Evolutionary conservation across 2,888 invertebrate genomes (phyloP).

Genomic region (Drosophila gaucha): DNA sequence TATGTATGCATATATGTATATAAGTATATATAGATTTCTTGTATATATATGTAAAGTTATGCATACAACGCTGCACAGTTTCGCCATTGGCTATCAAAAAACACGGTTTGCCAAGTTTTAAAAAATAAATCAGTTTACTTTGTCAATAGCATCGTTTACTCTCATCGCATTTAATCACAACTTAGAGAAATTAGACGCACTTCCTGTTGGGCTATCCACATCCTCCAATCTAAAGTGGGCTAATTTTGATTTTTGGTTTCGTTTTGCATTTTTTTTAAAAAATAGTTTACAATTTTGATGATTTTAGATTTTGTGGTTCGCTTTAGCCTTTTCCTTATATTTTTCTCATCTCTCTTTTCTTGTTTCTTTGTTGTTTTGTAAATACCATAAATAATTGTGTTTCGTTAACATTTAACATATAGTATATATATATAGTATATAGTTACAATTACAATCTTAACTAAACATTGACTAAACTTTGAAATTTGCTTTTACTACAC

Average conservation of each 20-base stretch:
- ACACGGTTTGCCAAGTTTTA: conserved; percentile 64
- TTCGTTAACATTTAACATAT: conserved; percentile 68
- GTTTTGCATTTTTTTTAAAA: conserved; percentile 60
- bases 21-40: conserved; percentile 43
- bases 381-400: conserved; percentile 77
- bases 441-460: conserved; percentile 64
- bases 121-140: conserved; percentile 76
- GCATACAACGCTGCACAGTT: conserved; percentile 67
- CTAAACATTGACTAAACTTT: conserved; percentile 76
- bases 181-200: conserved; percentile 73
- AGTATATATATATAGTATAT: conserved; percentile 29
- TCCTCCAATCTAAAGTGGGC: conserved; percentile 52
- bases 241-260: conserved; percentile 41
- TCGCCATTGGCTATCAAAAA: conserved; percentile 68
- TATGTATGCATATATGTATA: conserved; percentile 1
- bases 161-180: conserved; percentile 68
- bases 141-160: conserved; percentile 62
- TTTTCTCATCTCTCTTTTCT: conserved; percentile 12
- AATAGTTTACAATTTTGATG: conserved; percentile 76
- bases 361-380: conserved; percentile 49
- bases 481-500: conserved; percentile 74
- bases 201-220: conserved; percentile 38
- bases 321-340: not conserved
- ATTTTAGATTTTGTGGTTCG: conserved; percentile 21
- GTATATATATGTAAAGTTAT: conserved; percentile 63